Evolutionary conservation across 2,888 invertebrate species (phyloP), one percentile per base, ranked within the genome.

Genomic region (Nephrocerus scutellatus): DNA sequence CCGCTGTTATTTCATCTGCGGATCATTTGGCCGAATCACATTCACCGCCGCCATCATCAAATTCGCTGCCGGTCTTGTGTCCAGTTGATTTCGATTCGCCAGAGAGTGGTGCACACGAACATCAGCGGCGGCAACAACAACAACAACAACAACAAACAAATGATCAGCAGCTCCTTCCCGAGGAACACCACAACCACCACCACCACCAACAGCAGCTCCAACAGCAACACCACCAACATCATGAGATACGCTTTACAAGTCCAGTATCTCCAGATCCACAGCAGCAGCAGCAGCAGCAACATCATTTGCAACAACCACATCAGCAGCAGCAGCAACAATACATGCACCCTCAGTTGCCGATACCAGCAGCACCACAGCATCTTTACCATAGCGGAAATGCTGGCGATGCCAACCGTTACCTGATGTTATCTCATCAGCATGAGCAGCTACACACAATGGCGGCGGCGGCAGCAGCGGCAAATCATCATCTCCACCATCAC

Each of bases 41-140:
- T 9, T 78, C 79, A 49, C 74, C 78, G 25, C 74, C 75, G 34
- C 41, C 41, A 7, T 39, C n/a, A n/a, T n/a, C n/a, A n/a, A n/a
- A n/a, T n/a, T n/a, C n/a, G n/a, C n/a, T n/a, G n/a, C n/a, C n/a
- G n/a, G n/a, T n/a, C n/a, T n/a, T 80, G 50, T 77, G 76, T 22
- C 78, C 79, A 53, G 77, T 82, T 35, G 84, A 84, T 66, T 84
- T 84, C 62, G 83, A 84, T 58, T 83, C 83, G 34, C 82, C 79
- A 2, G 73, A 73, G 28, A 74, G 73, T 59, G 73, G 76, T 57
- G 69, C 71, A 3, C 69, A 70, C 19, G 70, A 66, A 5, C 46
- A 50, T 26, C 44, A 39, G 2, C 36, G 33, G 8, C 29, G 23
- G n/a, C n/a, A n/a, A n/a, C n/a, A n/a, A n/a, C n/a, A n/a, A n/a